A percentile compares a stretch with the other conserved stretches of the same genome.
phyloP scores from a whole-genome alignment of 2,888 invertebrate species.

The Octodonta nipae region DNA sequence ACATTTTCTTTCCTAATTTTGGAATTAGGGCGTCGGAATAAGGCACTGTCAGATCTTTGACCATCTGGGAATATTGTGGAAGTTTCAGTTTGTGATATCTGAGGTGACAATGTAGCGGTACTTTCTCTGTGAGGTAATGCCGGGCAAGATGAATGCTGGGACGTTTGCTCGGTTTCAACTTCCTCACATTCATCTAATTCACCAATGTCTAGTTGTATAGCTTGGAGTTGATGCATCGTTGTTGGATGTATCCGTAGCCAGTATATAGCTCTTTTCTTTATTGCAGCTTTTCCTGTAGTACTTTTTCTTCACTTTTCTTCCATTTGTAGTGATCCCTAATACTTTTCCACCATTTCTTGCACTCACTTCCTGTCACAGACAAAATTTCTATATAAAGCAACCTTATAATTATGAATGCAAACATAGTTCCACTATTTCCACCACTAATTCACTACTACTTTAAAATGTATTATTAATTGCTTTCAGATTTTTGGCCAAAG shows the following conservation, averaged over 20 bases:
- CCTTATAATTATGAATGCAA: neutral
- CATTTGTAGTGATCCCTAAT: neutral
- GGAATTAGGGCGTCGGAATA: neutral
- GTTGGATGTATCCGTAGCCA: neutral
- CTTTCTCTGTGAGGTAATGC: too few relatives aligned
- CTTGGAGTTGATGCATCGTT: neutral
- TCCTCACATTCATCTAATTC: neutral
- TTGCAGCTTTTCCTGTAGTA: conserved; percentile 1
- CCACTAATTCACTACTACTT: neutral
- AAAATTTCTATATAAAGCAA: neutral
- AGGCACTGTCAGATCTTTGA: too few relatives aligned
- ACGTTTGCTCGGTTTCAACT: neutral
- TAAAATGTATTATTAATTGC: neutral
- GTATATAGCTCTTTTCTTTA: conserved; percentile 1
- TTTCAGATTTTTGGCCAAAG: neutral
- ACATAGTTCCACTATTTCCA: conserved; percentile 1
- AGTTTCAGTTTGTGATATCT: neutral
- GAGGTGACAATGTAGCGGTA: too few relatives aligned
- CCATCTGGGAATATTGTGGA: neutral
- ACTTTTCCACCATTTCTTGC: conserved; percentile 1
- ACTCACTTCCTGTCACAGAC: neutral
- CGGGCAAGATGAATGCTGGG: neutral
- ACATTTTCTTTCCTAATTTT: neutral
- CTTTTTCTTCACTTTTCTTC: neutral
- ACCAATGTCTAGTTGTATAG: neutral